Conservation (phyloP, 2,113 vertebrate genomes). For the Rhabdornis inornatus region DNA sequence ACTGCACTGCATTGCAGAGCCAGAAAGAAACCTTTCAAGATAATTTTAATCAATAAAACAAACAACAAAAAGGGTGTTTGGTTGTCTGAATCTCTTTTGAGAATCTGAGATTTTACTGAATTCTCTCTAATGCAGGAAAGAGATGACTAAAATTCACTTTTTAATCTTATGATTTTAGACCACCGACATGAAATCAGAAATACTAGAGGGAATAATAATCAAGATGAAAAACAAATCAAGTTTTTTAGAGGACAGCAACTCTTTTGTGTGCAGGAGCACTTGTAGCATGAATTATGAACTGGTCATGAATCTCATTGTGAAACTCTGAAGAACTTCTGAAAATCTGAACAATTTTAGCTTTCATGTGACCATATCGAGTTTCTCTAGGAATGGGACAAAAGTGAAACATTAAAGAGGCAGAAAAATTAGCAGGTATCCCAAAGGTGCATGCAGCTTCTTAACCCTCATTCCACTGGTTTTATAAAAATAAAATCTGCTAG, state of each 20-base stretch:
- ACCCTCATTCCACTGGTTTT: neutral
- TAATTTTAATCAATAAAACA: constrained; percentile 5
- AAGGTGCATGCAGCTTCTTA: neutral
- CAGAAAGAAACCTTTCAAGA: constrained; percentile 1
- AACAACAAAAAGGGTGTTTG: neutral
- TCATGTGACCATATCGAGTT: neutral
- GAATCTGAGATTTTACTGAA: neutral
- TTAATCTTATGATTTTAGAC: neutral
- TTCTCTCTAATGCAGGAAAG: neutral
- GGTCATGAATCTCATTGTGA: neutral
- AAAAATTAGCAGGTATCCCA: neutral
- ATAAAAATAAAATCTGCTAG: neutral
- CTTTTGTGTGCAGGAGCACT: neutral
- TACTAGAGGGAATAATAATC: neutral
- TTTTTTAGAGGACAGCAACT: neutral
- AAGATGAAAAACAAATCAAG: neutral
- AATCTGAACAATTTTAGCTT: neutral
- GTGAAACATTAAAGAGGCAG: neutral
- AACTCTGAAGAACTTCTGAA: neutral
- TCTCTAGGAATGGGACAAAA: neutral
- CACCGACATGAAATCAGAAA: neutral
- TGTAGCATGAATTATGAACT: neutral
- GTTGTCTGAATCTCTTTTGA: neutral
- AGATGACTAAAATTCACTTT: neutral
- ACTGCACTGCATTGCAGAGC: neutral